Evolutionary conservation across 2,113 vertebrate species (phyloP).

Genomic region (Sphyrna mokarran): DNA sequence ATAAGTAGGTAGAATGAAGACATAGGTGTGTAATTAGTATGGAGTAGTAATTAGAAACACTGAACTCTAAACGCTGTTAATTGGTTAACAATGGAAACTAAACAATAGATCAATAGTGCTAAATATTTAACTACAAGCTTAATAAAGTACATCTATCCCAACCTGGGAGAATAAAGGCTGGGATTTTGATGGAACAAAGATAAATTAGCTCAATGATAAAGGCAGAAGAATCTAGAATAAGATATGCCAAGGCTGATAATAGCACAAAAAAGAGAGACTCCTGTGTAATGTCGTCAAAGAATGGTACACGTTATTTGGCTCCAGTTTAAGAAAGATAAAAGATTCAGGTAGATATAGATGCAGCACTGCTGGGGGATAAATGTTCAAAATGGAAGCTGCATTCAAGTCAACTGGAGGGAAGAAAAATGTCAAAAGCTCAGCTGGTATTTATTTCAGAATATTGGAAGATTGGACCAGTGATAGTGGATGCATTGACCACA

Average conservation of each 20-base stretch:
- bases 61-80: not conserved
- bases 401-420: not conserved
- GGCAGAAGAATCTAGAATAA: not conserved
- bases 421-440: not conserved
- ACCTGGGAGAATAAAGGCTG: not conserved
- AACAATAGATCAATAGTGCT: not conserved
- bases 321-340: not conserved
- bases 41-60: not conserved
- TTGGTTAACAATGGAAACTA: not conserved
- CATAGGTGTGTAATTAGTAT: not conserved
- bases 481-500: not conserved
- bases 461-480: not conserved
- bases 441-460: not conserved
- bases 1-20: not conserved
- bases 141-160: not conserved
- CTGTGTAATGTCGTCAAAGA: not conserved
- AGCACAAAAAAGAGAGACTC: not conserved
- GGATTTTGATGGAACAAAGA: not conserved
- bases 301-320: not conserved
- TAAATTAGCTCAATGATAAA: not conserved
- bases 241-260: not conserved
- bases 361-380: not conserved
- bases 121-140: not conserved
- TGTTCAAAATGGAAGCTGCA: no score
- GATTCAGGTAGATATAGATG: not conserved